Conservation (phyloP, 1,140 invertebrate species). For the Ridgeia piscesae region DNA sequence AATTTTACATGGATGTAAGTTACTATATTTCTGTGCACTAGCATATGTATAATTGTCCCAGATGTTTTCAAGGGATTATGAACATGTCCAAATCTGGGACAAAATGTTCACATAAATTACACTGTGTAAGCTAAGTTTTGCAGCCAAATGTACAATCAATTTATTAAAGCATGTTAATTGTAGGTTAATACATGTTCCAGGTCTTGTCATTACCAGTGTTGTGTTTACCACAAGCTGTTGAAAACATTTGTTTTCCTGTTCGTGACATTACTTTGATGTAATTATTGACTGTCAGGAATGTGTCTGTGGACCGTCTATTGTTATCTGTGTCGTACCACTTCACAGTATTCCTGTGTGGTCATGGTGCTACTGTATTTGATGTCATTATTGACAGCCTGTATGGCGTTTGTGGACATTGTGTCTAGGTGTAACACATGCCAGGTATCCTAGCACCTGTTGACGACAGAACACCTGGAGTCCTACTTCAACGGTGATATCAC, state of each 20-base stretch:
- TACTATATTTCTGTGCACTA: background rate
- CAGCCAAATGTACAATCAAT: background rate
- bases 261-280: background rate
- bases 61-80: background rate
- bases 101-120: background rate
- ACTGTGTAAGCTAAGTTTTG: background rate
- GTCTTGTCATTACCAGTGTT: background rate
- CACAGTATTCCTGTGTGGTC: background rate
- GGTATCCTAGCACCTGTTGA: background rate
- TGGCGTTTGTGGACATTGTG: background rate
- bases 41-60: background rate
- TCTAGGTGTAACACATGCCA: background rate
- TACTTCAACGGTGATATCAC: background rate
- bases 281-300: background rate
- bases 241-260: background rate
- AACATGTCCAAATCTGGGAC: background rate
- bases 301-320: background rate
- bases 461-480: background rate
- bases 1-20: background rate
- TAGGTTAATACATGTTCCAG: background rate
- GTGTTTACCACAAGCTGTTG: background rate
- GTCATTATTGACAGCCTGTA: background rate
- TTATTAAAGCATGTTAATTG: background rate
- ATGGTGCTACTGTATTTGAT: background rate
- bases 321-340: background rate